A percentile compares a stretch with the other conserved stretches of the same genome.
These are phyloP conservation scores for Neria commutata DNA, from an alignment of 2,888 invertebrate genomes.

Conservation along the genomic window DNA sequence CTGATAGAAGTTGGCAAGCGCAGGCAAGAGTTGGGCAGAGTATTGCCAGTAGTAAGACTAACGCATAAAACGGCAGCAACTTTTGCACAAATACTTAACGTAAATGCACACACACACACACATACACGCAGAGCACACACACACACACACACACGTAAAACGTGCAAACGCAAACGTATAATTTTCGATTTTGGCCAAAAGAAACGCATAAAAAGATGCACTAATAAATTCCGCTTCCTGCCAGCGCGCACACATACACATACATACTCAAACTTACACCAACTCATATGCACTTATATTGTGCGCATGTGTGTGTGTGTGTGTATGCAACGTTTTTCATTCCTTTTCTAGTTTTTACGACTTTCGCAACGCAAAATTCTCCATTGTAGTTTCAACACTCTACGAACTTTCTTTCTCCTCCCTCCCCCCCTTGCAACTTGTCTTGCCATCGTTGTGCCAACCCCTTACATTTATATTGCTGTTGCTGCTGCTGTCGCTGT, in stretches of 20 bases:
- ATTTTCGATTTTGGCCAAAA: slow-evolving; percentile 5
- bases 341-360: slow-evolving; percentile 23
- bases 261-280: no score
- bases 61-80: slow-evolving; percentile 1
- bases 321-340: slow-evolving; percentile 8
- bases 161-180: background rate
- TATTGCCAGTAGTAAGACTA: background rate
- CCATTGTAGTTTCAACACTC: slow-evolving; percentile 5
- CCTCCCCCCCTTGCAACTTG: no score
- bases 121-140: background rate
- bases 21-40: background rate
- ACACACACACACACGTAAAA: slow-evolving; percentile 2
- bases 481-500: slow-evolving; percentile 39
- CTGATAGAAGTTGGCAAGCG: no score
- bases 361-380: slow-evolving; percentile 18
- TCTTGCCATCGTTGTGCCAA: no score
- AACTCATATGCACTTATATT: no score
- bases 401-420: no score
- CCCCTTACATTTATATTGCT: no score
- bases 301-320: background rate
- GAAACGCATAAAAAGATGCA: slow-evolving; percentile 22
- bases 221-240: slow-evolving; percentile 19
- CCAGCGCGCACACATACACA: no score
- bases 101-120: background rate
- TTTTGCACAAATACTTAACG: background rate